Percentiles rank a stretch among this genome's conserved stretches.
These are phyloP conservation scores for Lepidonotus clava DNA, from an alignment of 2,888 invertebrate species.

Conservation along the genomic window DNA sequence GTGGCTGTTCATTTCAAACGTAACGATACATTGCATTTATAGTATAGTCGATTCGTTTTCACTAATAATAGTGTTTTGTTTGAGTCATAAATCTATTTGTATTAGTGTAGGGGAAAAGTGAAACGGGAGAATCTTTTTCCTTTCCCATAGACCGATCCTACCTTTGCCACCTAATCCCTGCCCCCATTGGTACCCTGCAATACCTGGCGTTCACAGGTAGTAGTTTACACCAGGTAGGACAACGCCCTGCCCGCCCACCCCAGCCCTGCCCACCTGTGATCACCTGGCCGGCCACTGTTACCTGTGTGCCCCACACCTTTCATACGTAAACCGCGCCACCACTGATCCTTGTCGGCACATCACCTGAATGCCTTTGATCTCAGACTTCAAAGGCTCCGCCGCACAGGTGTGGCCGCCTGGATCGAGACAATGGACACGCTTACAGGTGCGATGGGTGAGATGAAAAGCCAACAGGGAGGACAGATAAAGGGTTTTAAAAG, in stretches of 20 bases:
- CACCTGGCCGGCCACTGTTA: not conserved
- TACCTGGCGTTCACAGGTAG: not conserved
- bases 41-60: too few species aligned
- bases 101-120: not conserved
- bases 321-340: not conserved
- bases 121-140: not conserved
- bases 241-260: not conserved
- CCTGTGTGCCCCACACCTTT: not conserved
- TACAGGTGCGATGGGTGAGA: not conserved
- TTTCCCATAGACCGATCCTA: not conserved
- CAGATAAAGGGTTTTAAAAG: not conserved
- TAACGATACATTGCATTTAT: too few species aligned
- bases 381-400: not conserved
- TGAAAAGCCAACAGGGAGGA: not conserved
- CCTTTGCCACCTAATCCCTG: not conserved
- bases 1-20: too few species aligned
- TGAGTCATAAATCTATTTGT: too few species aligned
- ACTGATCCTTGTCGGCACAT: not conserved
- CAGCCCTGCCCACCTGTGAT: not conserved
- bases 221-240: not conserved
- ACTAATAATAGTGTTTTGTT: too few species aligned
- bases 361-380: not conserved
- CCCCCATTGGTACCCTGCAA: not conserved
- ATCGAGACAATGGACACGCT: not conserved
- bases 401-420: not conserved